These are phyloP conservation scores for Jordanella pulchra DNA, from an alignment of 2,797 vertebrate genomes.

Conservation along the genomic window DNA sequence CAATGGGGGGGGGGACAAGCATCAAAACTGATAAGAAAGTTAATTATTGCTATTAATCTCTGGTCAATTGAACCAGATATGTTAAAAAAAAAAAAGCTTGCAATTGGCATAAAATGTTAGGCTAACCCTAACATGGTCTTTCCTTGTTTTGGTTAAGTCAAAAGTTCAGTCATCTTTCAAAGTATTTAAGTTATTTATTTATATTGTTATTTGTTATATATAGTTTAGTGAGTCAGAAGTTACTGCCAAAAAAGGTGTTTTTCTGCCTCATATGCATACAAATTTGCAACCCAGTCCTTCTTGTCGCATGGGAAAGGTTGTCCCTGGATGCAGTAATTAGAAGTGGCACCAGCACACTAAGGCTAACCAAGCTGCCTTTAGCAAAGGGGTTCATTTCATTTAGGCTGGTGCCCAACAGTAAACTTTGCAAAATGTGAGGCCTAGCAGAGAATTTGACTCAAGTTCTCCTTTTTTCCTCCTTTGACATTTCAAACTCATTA, in stretches of 20 bases:
- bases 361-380: conserved; percentile 3
- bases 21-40: too few relatives aligned
- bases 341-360: conserved; percentile 3
- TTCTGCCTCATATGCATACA: too few relatives aligned
- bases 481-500: conserved; percentile 9
- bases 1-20: too few relatives aligned
- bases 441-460: not conserved
- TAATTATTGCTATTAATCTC: too few relatives aligned
- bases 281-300: conserved; percentile 1
- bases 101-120: not conserved
- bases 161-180: not conserved
- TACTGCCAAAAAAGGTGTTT: not conserved
- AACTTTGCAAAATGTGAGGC: not conserved
- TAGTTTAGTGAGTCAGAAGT: too few relatives aligned
- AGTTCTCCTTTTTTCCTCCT: conserved; percentile 4
- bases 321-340: conserved; percentile 12
- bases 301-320: conserved; percentile 7
- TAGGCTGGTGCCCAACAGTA: not conserved
- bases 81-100: too few relatives aligned
- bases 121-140: not conserved
- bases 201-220: too few relatives aligned
- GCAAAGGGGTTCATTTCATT: conserved; percentile 2
- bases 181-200: not conserved
- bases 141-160: not conserved
- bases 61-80: too few relatives aligned